Base-by-base conservation (phyloP, 2,113 vertebrate species). In the Rissa tridactyla region DNA sequence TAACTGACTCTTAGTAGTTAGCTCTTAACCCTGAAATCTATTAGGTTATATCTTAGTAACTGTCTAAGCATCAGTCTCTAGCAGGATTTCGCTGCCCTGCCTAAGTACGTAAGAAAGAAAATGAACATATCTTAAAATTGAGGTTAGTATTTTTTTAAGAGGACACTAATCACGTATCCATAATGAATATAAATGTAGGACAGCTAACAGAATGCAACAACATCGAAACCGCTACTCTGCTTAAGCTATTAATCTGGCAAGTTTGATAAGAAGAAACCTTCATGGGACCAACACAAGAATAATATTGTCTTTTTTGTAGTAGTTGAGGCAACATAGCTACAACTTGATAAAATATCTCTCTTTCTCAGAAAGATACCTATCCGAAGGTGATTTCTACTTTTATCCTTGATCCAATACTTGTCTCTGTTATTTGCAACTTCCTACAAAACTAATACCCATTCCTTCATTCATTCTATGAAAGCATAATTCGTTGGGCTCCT, bases 11-110 rank as follows among this genome's bases (percentile, higher is more conserved):
- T 81, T 89, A 73, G 46, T 93, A 88, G 86, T 86, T 73, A 52
- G 69, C 94, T 90, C 91, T 97, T 73, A 57, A 81, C 46, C 81
- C 70, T 83, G 57, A 92, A 95, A 79, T 89, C 93, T 92, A 77
- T 87, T 96, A 90, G 92, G 49, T 36, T 90, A 16, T 69, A 71
- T 90, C 76, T 95, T 90, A 90, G 52, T 80, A 83, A 93, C 69
- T 21, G 13, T 78, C 52, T 66, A 86, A 82, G 71, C 86, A 91
- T 81, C 47, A 62, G 89, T 87, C 75, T 87, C 44, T 32, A 88
- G 54, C 23, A 80, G 44, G 30, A 82, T 40, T 82, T 90, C 3
- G 1, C 34, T 70, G 22, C 13, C 34, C 69, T 93, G 47, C 27
- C 61, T 68, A 65, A 71, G 44, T 86, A 78, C 29, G 58, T 57